Conservation (phyloP, 1,140 invertebrate genomes). For the Hermetia illucens region DNA sequence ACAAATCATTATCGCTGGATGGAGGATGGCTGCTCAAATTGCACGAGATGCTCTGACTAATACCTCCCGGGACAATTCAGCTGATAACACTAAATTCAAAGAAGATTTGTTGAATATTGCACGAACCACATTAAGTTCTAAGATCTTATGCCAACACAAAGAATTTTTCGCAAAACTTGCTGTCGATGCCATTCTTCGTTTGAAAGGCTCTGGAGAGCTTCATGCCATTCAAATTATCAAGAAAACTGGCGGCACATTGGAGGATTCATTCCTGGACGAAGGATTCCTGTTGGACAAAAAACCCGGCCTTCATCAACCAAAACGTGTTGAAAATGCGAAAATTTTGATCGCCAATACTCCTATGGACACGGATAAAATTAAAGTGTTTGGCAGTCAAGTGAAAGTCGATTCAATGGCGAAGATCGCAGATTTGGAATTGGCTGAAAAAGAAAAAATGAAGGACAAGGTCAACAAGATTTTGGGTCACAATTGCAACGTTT, state of each 20-base stretch:
- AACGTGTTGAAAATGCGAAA: conserved; percentile 72
- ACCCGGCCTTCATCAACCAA: conserved; percentile 77
- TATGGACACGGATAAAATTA: conserved; percentile 99
- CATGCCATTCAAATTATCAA: conserved; percentile 97
- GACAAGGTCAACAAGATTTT: conserved; percentile 97
- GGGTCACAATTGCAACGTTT: conserved; percentile 93
- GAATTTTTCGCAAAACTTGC: conserved; percentile 92
- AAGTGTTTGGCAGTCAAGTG: conserved; percentile 97
- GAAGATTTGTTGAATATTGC: conserved; percentile 95
- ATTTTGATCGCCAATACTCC: conserved; percentile 99
- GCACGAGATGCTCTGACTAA: conserved; percentile 69
- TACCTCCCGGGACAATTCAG: conserved; percentile 68
- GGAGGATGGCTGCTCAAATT: conserved; percentile 72
- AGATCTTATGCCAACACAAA: conserved; percentile 96
- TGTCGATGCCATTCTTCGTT: conserved; percentile 85
- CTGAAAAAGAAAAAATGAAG: conserved; percentile 99
- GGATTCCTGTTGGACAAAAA: conserved; percentile 98
- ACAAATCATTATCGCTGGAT: conserved; percentile 94
- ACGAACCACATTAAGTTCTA: conserved; percentile 92
- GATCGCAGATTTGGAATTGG: conserved; percentile 92
- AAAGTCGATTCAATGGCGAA: conserved; percentile 96
- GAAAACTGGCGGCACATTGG: conserved; percentile 80
- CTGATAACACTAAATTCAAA: conserved; percentile 61
- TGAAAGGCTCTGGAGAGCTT: conserved; percentile 91
- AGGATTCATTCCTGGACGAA: conserved; percentile 95